Conservation (phyloP, 2,888 invertebrate species). For the Gari tellinella region DNA sequence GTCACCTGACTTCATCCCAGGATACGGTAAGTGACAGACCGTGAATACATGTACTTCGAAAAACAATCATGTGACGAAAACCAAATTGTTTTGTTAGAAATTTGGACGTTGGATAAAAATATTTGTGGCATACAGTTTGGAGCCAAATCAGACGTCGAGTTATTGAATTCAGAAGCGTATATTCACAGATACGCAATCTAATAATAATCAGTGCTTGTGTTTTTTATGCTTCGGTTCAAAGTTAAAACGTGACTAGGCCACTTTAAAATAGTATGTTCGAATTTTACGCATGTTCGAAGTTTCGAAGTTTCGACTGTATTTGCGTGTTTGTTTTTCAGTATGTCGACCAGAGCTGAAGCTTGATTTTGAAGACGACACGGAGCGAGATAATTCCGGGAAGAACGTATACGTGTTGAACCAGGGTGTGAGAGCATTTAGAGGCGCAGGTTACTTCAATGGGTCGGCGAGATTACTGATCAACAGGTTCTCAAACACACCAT, state of each 20-base stretch:
- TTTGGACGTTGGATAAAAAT: neutral
- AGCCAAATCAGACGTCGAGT: too few relatives aligned
- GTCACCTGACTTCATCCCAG: slow-evolving; percentile 29
- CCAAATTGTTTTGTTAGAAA: neutral
- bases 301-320: too few relatives aligned
- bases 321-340: slow-evolving; percentile 34
- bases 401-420: slow-evolving; percentile 61
- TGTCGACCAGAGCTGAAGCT: slow-evolving; percentile 69
- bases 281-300: too few relatives aligned
- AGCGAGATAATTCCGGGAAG: slow-evolving; percentile 63
- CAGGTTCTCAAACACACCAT: slow-evolving; percentile 70
- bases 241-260: too few relatives aligned
- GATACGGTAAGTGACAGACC: slow-evolving; percentile 4
- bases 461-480: slow-evolving; percentile 68
- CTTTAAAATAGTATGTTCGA: too few relatives aligned
- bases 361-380: slow-evolving; percentile 59
- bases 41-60: too few relatives aligned
- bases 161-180: neutral
- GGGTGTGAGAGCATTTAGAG: slow-evolving; percentile 60
- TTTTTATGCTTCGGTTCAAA: too few relatives aligned
- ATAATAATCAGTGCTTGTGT: too few relatives aligned
- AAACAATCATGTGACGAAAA: neutral
- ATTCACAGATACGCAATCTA: too few relatives aligned
- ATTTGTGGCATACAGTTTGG: neutral
- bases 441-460: slow-evolving; percentile 72